Base-by-base conservation (phyloP, 1,140 invertebrate species). In the Trichoplusia ni region DNA sequence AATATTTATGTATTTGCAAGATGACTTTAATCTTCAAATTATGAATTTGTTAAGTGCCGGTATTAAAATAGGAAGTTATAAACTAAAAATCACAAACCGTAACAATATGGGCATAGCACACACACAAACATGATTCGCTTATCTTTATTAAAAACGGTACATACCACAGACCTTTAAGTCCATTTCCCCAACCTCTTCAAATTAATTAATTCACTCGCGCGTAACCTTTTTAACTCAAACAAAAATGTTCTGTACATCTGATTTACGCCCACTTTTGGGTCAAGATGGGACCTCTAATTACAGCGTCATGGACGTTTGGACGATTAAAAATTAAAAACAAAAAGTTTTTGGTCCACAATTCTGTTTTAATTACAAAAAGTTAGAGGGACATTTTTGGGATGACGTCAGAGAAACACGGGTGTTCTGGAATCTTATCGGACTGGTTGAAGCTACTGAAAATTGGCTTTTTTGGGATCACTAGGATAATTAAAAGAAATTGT, bases 321-420 rank as follows among this genome's bases (percentile, higher is more conserved):
- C 27, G 40, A 60, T 60, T 46, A 60, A 47, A 60, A 60, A 47
- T 47, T 35, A 46, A 60, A 60, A 60, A 60, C 27, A 47, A 33
- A 47, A 46, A 46, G 7, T 23, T 59, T 35, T 7, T 16, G 11
- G 25, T 42, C n/a, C 19, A 35, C 14, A 25, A 60, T 29, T 44
- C 27, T n/a, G 18, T 33, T 60, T 46, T 60, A 60, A 60, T 60
- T 60, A 60, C 27, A 47, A n/a, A 47, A 47, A 60, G 56, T 60
- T 60, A 9, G 1, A 27, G 42, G 27, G 29, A 31, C 35, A 46
- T 47, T 47, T 46, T 59, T 46, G 19, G 38, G 9, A 29, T 11
- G 2, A 13, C 33, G 25, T 54, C 18, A n/a, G 21, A 58, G 31
- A 40, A 58, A 21, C 0, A 8, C 4, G 9, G 2, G 1, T 18